Evolutionary conservation across 2,113 vertebrate species (phyloP).

Genomic region (Anolis carolinensis): DNA sequence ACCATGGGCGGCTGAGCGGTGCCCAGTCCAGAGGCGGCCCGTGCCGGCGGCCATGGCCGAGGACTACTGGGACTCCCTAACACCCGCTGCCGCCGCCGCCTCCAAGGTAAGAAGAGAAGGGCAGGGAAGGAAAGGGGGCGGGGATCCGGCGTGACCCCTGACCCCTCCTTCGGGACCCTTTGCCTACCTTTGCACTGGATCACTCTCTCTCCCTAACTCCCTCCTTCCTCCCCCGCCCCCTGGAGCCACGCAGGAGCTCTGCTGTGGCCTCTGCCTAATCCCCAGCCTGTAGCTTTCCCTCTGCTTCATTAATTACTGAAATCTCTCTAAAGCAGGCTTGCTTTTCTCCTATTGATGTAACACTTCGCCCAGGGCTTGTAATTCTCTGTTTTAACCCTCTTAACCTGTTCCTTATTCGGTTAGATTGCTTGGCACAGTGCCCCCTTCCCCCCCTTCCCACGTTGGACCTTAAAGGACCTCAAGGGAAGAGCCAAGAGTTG

Average conservation of each 20-base stretch:
- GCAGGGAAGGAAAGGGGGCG: background rate
- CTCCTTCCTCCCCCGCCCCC: too few species aligned
- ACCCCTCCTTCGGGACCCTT: background rate
- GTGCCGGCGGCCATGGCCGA: constrained; percentile 42
- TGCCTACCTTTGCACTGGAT: background rate
- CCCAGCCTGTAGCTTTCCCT: too few species aligned
- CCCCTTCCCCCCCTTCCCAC: too few species aligned
- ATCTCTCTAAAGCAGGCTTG: background rate
- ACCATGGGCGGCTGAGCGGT: constrained; percentile 44
- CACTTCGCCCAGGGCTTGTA: background rate
- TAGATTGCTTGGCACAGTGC: too few species aligned
- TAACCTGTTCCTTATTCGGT: too few species aligned
- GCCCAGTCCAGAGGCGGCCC: constrained; percentile 26
- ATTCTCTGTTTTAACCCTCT: background rate
- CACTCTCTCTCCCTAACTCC: background rate
- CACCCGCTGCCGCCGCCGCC: background rate
- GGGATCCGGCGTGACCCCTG: constrained; percentile 16
- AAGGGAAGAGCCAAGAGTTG: background rate
- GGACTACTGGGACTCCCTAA: constrained; percentile 38
- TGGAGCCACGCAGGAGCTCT: background rate
- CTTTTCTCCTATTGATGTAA: too few species aligned
- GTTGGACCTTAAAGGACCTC: background rate
- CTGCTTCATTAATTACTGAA: background rate
- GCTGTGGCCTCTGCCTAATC: background rate
- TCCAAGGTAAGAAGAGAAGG: constrained; percentile 9